These are phyloP conservation scores for Buceros bicornis DNA, from an alignment of 2,797 vertebrate species.

Conservation along the genomic window DNA sequence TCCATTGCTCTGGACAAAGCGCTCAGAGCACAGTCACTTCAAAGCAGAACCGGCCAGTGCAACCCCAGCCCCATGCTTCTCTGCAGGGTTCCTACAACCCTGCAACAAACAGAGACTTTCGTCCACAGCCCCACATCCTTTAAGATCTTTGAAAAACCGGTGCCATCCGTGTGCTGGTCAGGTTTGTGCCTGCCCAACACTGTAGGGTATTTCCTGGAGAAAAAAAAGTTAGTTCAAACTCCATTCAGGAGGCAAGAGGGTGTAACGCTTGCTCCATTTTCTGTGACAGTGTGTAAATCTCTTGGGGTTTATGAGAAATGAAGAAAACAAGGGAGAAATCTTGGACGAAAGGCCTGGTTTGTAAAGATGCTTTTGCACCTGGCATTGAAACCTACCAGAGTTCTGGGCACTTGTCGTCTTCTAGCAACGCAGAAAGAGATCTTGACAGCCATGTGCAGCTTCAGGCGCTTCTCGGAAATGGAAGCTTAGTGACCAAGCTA, in stretches of 20 bases:
- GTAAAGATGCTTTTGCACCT: neutral
- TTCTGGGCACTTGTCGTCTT: neutral
- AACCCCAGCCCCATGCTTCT: neutral
- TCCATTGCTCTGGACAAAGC: neutral
- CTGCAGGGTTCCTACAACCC: neutral
- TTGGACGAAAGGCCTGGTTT: neutral
- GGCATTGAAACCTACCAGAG: neutral
- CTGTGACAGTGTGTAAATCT: neutral
- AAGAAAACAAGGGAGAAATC: neutral
- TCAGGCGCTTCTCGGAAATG: neutral
- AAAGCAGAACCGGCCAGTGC: neutral
- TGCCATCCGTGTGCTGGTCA: constrained; percentile 7
- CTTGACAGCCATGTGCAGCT: neutral
- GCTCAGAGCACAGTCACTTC: neutral
- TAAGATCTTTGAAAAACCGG: neutral
- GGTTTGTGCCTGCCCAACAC: constrained; percentile 23
- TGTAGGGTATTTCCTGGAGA: constrained; percentile 25
- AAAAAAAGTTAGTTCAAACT: neutral
- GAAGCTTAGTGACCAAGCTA: neutral
- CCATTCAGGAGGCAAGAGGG: neutral
- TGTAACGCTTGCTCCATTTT: neutral
- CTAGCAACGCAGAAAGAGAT: neutral
- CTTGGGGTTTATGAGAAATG: neutral
- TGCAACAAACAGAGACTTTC: neutral
- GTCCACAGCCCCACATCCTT: neutral